Evolutionary conservation across 2,113 vertebrate genomes (phyloP).

Genomic region (Pyxicephalus adspersus): DNA sequence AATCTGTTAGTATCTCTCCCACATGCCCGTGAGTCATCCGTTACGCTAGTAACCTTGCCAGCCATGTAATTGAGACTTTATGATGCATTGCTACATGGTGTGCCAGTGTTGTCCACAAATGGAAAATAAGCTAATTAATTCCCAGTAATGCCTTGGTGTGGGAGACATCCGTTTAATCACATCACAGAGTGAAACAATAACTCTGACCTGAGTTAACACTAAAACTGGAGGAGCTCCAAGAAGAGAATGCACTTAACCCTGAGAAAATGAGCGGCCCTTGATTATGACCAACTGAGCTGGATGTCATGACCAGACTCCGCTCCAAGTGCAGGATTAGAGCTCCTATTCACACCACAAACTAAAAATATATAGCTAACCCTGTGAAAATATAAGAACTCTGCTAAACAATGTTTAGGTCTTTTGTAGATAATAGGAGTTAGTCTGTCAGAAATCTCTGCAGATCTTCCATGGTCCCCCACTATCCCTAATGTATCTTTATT

Average conservation of each 20-base stretch:
- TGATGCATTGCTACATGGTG: neutral
- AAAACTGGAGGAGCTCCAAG: constrained; percentile 28
- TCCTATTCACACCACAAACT: neutral
- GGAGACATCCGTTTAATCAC: constrained; percentile 55
- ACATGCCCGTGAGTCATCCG: neutral
- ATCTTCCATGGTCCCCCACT: no score
- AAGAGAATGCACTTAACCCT: constrained; percentile 27
- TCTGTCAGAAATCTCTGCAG: no score
- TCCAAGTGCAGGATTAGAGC: neutral
- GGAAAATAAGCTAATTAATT: constrained; percentile 37
- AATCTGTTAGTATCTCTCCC: neutral
- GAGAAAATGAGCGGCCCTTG: neutral
- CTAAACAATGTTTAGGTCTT: no score
- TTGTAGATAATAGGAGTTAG: no score
- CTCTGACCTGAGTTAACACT: constrained; percentile 53
- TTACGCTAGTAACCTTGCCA: constrained; percentile 5
- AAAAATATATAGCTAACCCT: neutral
- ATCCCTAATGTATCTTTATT: no score
- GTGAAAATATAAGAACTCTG: no score
- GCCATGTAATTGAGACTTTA: neutral
- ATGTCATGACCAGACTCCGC: neutral
- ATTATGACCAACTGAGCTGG: neutral
- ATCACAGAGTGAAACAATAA: constrained; percentile 50
- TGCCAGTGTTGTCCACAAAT: constrained; percentile 34
- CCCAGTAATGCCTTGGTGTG: constrained; percentile 33